Conservation (phyloP, 2,888 invertebrate species). For the Melieria picta region DNA sequence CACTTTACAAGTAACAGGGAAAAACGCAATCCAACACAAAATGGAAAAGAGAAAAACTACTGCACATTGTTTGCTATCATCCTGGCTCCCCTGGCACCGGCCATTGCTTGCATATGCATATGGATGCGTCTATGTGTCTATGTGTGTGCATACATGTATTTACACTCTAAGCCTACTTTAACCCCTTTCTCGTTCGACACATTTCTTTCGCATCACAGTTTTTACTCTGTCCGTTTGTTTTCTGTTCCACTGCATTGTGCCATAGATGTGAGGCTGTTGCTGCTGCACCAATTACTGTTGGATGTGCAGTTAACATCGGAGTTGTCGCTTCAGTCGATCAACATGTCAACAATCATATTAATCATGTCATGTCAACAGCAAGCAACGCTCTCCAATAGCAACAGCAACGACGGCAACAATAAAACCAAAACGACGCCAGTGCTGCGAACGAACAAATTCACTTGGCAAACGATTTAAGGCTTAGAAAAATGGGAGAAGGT, state of each 20-base stretch:
- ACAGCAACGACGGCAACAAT: too few relatives aligned
- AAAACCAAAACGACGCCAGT: too few relatives aligned
- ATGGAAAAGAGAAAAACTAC: not conserved
- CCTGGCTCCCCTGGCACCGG: not conserved
- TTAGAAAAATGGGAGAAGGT: too few relatives aligned
- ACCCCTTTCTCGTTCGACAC: slow-evolving; percentile 3
- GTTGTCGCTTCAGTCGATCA: slow-evolving; percentile 39
- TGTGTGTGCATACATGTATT: not conserved
- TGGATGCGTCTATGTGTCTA: not conserved
- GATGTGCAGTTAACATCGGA: slow-evolving; percentile 16
- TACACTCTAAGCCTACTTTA: slow-evolving; percentile 11
- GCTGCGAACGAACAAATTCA: too few relatives aligned
- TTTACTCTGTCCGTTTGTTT: not conserved
- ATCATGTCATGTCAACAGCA: slow-evolving; percentile 58
- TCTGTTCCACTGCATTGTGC: not conserved
- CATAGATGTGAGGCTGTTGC: too few relatives aligned
- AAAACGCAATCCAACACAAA: not conserved
- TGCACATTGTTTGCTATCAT: not conserved
- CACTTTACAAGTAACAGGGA: not conserved
- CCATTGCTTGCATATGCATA: not conserved
- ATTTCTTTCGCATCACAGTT: not conserved
- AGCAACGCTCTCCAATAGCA: not conserved
- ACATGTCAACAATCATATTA: slow-evolving; percentile 60
- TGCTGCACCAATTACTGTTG: not conserved
- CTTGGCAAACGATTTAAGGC: too few relatives aligned